Evolutionary conservation across 2,113 vertebrate species (phyloP), one percentile per base, ranked within the genome.

Genomic region (Anas platyrhynchos): DNA sequence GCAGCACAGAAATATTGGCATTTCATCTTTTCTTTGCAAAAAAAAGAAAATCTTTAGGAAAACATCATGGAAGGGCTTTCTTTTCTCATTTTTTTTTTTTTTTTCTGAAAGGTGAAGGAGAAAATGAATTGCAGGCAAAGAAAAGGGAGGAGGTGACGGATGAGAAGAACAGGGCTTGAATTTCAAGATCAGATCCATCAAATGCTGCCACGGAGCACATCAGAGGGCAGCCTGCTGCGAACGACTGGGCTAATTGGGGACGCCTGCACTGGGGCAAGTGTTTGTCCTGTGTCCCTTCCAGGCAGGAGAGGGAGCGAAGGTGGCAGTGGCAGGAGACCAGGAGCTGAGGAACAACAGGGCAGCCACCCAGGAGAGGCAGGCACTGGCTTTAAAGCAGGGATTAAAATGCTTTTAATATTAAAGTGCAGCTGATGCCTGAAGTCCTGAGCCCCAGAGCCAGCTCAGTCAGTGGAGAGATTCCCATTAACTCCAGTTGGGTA

Each of bases 121-220:
- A 94, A 88, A 95, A 92, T 54, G 56, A 94, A 89, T 92, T 73
- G 7, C 34, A 58, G 75, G 79, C 38, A 85, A 66, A 89, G 72
- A 58, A 91, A 86, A 84, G 11, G 46, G 59, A 89, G 67, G 44
- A 71, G 81, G 78, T 89, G 93, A 95, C 43, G 84, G 73, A 94
- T 76, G 89, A 83, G 74, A 89, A 83, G 55, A 82, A 34, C 11
- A 58, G 41, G 81, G n/a, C 7, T 83, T 80, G 85, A 87, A 66
- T 91, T 93, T 93, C 79, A 63, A 80, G 75, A 83, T 86, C n/a
- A 67, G 74, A 87, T 95, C 67, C 62, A 72, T 92, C 94, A 95
- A 73, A 79, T 66, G 25, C 55, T 26, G 11, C 20, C 59, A 41
- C 12, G 2, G 6, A 50, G 55, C 0, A 0, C 1, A 6, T 46